phyloP scores from a whole-genome alignment of 2,888 invertebrate genomes.

The Microctonus aethiopoides region DNA sequence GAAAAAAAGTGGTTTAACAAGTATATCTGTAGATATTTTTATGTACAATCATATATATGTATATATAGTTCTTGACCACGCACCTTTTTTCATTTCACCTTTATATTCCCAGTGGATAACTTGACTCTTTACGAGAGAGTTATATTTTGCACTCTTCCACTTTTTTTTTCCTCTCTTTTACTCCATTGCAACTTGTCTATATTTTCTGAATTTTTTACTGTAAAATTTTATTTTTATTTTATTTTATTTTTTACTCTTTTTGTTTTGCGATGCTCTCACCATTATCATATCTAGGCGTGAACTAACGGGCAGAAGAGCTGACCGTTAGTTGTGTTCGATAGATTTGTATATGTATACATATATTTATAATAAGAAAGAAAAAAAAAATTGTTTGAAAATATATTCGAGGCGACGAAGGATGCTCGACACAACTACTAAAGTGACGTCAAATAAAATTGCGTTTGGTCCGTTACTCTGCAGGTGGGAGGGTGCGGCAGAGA shows the following conservation, averaged over 20 bases:
- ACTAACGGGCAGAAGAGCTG: constrained; percentile 10
- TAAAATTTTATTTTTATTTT: neutral
- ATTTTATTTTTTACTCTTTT: neutral
- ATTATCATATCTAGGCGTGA: constrained; percentile 9
- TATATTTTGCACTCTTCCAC: neutral
- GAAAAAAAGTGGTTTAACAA: constrained; percentile 30
- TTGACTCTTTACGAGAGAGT: neutral
- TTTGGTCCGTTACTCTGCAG: constrained; percentile 11
- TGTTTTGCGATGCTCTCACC: neutral
- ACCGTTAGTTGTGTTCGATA: neutral
- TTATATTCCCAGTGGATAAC: constrained; percentile 7
- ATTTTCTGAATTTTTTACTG: neutral
- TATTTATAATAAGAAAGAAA: neutral
- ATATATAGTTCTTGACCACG: constrained; percentile 29
- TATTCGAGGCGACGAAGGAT: constrained; percentile 10
- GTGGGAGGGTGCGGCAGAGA: neutral
- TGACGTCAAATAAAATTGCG: constrained; percentile 17
- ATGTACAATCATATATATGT: constrained; percentile 11
- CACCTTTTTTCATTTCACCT: constrained; percentile 35
- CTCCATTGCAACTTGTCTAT: neutral
- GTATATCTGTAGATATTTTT: too few relatives aligned
- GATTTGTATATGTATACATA: neutral
- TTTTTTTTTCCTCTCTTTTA: neutral
- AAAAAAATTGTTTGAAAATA: neutral
- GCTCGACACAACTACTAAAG: neutral